These are phyloP conservation scores for Chloroceryle amazona DNA, from an alignment of 2,797 vertebrate genomes.

Conservation along the genomic window DNA sequence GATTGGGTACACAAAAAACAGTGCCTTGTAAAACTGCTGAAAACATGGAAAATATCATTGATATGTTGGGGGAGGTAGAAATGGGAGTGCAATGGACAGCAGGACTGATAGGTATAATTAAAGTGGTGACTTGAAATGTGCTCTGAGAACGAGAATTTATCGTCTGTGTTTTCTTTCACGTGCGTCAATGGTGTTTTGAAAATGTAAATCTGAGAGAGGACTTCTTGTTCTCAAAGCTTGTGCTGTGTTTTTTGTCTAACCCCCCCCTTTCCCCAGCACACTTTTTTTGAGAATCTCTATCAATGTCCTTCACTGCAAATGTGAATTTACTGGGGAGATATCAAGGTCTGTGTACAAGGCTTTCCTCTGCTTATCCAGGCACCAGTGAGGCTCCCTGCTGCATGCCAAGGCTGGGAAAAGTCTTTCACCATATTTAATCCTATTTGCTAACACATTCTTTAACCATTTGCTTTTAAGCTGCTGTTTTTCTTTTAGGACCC, in stretches of 20 bases:
- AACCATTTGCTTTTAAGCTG: constrained; percentile 27
- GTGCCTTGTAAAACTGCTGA: constrained; percentile 29
- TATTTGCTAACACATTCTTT: constrained; percentile 5
- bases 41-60: constrained; percentile 45
- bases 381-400: constrained; percentile 32
- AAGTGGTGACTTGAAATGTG: constrained; percentile 50
- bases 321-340: constrained; percentile 74
- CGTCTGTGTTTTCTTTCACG: constrained; percentile 72
- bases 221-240: constrained; percentile 81
- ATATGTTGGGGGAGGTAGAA: constrained; percentile 4
- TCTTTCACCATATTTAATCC: constrained; percentile 14
- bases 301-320: constrained; percentile 82
- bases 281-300: constrained; percentile 81
- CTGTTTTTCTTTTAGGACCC: not conserved
- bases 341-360: constrained; percentile 91
- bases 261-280: not conserved
- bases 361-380: constrained; percentile 77
- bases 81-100: not conserved
- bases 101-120: constrained; percentile 46
- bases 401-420: constrained; percentile 70
- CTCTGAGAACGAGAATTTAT: constrained; percentile 78
- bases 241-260: constrained; percentile 56
- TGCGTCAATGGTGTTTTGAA: constrained; percentile 79
- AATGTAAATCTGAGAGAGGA: constrained; percentile 75
- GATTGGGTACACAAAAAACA: constrained; percentile 35